These are phyloP conservation scores for Apteryx owenii DNA, from an alignment of 2,113 vertebrate species.

Conservation along the genomic window DNA sequence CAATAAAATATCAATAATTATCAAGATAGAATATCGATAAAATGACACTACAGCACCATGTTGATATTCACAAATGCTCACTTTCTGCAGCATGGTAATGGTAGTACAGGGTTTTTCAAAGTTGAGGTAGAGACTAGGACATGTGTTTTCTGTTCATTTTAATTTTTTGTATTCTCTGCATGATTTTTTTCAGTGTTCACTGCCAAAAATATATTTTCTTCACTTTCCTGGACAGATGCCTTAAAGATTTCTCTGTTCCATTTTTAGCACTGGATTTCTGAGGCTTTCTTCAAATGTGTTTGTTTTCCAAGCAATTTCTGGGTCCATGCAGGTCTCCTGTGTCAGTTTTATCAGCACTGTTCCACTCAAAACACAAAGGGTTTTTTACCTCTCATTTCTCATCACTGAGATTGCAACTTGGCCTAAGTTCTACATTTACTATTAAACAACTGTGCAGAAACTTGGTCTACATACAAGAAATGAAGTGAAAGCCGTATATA, in stretches of 20 bases:
- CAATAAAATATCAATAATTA: neutral
- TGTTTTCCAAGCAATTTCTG: neutral
- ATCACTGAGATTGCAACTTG: neutral
- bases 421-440: neutral
- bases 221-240: neutral
- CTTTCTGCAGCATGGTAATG: accelerated
- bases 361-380: neutral
- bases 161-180: neutral
- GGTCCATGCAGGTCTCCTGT: neutral
- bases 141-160: neutral
- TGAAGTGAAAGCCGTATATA: accelerated
- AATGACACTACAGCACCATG: neutral
- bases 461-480: neutral
- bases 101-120: neutral
- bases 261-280: neutral
- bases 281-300: neutral
- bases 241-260: neutral
- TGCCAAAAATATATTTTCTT: slow-evolving; percentile 26
- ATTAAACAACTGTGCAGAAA: neutral
- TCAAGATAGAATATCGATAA: neutral
- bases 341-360: neutral
- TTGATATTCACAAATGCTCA: accelerated
- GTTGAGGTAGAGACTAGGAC: neutral
- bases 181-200: neutral
- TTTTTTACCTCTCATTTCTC: neutral